phyloP scores from a whole-genome alignment of 2,797 vertebrate species.

The Urocyon cinereoargenteus region DNA sequence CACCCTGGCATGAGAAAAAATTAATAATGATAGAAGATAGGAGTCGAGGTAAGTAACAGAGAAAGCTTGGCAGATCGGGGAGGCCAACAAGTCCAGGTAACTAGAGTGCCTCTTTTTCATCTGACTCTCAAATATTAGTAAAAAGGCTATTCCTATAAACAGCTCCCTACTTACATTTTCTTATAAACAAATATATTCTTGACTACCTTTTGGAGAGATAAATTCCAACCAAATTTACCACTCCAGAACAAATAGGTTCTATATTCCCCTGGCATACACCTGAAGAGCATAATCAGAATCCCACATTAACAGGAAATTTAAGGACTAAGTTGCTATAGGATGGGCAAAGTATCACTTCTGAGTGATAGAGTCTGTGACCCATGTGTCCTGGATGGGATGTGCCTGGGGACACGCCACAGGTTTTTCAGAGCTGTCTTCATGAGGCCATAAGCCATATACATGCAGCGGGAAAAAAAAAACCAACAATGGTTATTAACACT shows the following conservation, averaged over 20 bases:
- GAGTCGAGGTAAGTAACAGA: too few relatives aligned
- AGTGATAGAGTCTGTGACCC: background rate
- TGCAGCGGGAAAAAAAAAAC: background rate
- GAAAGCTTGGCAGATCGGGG: background rate
- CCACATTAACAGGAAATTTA: background rate
- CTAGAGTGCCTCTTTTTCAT: background rate
- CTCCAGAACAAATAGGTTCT: background rate
- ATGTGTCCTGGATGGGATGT: background rate
- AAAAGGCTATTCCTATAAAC: background rate
- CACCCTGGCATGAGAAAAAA: background rate
- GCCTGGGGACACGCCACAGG: background rate
- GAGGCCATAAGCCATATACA: background rate
- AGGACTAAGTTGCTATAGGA: background rate
- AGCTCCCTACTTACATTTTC: background rate
- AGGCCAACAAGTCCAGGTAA: background rate
- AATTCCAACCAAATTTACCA: background rate
- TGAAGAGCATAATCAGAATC: background rate
- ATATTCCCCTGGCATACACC: background rate
- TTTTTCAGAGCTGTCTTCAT: background rate
- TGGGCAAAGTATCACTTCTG: background rate
- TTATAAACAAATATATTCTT: constrained; percentile 23
- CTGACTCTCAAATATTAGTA: background rate
- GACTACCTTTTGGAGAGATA: background rate
- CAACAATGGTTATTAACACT: background rate
- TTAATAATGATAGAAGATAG: background rate